Evolutionary conservation across 2,113 vertebrate species (phyloP).

Genomic region (Capreolus pygargus): DNA sequence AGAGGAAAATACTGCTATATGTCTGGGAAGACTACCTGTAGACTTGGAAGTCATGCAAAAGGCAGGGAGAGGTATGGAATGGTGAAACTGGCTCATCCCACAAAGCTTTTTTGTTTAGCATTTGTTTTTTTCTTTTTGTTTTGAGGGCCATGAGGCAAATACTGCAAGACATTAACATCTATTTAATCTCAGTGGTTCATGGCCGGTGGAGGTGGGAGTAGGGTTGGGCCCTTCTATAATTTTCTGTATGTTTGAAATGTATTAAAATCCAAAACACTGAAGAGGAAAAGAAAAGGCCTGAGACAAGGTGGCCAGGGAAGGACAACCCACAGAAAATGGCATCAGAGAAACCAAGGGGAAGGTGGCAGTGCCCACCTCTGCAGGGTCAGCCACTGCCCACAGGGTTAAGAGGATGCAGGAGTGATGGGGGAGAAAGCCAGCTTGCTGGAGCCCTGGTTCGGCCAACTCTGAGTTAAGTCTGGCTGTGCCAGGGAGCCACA

Average conservation of each 20-base stretch:
- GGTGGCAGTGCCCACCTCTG: rapidly evolving
- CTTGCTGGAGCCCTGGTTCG: not conserved
- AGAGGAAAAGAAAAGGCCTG: not conserved
- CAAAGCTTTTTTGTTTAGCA: not conserved
- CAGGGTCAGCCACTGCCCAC: not conserved
- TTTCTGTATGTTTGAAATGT: not conserved
- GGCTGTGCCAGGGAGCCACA: not conserved
- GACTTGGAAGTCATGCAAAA: not conserved
- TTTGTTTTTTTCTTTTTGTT: not conserved
- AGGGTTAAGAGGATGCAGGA: not conserved
- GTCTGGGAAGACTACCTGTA: not conserved
- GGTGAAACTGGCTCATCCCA: not conserved
- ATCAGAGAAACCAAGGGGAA: not conserved
- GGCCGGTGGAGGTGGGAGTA: not conserved
- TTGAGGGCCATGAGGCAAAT: not conserved
- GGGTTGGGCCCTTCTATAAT: not conserved
- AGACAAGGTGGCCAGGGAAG: not conserved
- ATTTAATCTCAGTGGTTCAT: not conserved
- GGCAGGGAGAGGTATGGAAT: not conserved
- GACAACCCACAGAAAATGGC: not conserved
- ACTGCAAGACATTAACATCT: not conserved
- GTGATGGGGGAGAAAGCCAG: not conserved
- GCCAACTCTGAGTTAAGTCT: not conserved
- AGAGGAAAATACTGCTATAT: not conserved
- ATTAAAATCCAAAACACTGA: not conserved